These are phyloP conservation scores for Dicycla oo DNA, from an alignment of 2,888 invertebrate species.

Conservation along the genomic window DNA sequence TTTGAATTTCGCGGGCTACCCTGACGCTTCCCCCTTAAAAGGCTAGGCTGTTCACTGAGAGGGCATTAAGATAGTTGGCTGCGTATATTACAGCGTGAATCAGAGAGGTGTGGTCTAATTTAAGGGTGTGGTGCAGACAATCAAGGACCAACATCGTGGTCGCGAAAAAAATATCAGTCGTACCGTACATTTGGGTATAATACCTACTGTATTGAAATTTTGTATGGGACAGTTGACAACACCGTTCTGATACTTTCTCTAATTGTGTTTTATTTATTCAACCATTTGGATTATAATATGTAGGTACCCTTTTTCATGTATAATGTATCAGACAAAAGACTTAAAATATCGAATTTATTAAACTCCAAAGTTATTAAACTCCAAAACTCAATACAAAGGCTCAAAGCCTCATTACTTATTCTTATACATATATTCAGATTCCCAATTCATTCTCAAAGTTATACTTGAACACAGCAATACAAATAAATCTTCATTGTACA, in stretches of 20 bases:
- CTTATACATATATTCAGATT: conserved; percentile 38
- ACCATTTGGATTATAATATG: background rate
- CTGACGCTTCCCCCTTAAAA: too few relatives aligned
- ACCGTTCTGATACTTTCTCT: too few relatives aligned
- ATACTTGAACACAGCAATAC: conserved; percentile 54
- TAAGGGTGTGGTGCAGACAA: background rate
- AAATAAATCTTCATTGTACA: conserved; percentile 64
- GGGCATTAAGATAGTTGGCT: too few relatives aligned
- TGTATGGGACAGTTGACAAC: background rate
- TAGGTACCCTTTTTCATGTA: conserved; percentile 1
- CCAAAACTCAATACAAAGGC: conserved; percentile 23
- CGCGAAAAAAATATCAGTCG: background rate
- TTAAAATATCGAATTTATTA: conserved; percentile 22
- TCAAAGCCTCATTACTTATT: conserved; percentile 38
- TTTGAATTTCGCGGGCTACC: too few relatives aligned
- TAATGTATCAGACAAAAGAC: background rate
- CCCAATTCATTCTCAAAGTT: conserved; percentile 55
- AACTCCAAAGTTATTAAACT: conserved; percentile 10
- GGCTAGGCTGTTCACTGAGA: too few relatives aligned
- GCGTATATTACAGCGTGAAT: background rate
- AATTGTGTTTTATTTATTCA: background rate
- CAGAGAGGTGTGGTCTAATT: background rate
- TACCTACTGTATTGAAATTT: background rate
- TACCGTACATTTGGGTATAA: background rate
- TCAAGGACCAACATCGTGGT: background rate